These are phyloP conservation scores for Candoia aspera DNA, from an alignment of 2,113 vertebrate species.

Conservation along the genomic window DNA sequence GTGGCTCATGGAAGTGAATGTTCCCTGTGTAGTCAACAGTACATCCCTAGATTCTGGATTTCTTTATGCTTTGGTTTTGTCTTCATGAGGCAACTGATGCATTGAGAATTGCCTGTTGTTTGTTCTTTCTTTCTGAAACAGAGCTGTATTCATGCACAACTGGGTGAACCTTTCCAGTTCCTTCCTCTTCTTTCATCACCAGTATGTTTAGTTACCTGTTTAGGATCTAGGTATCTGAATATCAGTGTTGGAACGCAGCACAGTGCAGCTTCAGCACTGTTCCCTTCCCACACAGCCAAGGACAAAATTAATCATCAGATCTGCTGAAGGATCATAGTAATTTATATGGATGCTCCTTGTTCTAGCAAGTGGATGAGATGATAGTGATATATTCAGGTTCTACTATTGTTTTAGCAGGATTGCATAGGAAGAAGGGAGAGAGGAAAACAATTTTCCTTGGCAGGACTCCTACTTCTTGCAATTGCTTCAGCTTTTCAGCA, in stretches of 20 bases:
- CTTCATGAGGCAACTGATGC: neutral
- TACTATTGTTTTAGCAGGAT: neutral
- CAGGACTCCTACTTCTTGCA: neutral
- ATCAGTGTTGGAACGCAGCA: neutral
- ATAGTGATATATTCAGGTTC: neutral
- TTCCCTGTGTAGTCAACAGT: neutral
- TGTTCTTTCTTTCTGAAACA: neutral
- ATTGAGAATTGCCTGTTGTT: neutral
- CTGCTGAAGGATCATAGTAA: neutral
- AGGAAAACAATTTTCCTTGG: neutral
- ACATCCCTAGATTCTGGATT: neutral
- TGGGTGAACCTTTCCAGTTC: neutral
- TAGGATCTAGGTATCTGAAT: neutral
- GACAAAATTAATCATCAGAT: neutral
- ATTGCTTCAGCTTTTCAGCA: neutral
- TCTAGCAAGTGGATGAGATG: neutral
- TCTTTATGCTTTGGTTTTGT: neutral
- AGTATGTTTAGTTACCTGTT: neutral
- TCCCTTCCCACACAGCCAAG: neutral
- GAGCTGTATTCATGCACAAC: neutral
- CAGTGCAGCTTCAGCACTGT: neutral
- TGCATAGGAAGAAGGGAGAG: neutral
- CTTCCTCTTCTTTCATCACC: neutral
- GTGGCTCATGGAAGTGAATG: neutral
- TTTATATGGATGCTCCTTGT: neutral